Evolutionary conservation across 92 coral and sea anemone species (phyloP).

Genomic region (Porites lobata): DNA sequence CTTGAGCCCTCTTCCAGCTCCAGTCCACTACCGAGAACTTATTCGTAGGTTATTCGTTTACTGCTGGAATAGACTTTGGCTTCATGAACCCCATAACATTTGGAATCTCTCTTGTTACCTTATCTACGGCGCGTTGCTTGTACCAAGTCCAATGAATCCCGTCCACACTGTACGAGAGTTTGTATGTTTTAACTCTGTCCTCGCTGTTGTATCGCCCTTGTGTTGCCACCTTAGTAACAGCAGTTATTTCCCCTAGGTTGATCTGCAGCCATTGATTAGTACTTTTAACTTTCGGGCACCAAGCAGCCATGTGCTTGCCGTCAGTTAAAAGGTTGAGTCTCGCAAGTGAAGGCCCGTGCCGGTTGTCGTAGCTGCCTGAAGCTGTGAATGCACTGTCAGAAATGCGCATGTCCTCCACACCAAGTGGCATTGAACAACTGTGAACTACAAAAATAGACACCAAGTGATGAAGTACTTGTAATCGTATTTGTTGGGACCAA

Average conservation of each 20-base stretch:
- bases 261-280: conserved; percentile 48
- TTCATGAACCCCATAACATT: too few relatives aligned
- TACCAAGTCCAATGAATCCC: conserved; percentile 43
- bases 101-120: neutral
- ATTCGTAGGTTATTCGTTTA: too few relatives aligned
- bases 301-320: conserved; percentile 9
- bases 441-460: conserved; percentile 24
- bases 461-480: too few relatives aligned
- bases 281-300: conserved; percentile 9
- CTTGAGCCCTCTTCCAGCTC: too few relatives aligned
- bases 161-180: conserved; percentile 38
- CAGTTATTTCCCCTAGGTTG: conserved; percentile 19
- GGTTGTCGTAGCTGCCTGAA: conserved; percentile 15
- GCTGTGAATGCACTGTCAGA: conserved; percentile 58
- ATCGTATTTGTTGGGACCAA: too few relatives aligned
- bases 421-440: conserved; percentile 59
- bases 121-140: conserved; percentile 32
- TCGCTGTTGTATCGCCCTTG: conserved; percentile 46
- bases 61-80: too few relatives aligned
- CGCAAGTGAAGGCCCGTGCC: conserved; percentile 14
- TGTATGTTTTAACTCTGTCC: conserved; percentile 42
- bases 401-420: conserved; percentile 60
- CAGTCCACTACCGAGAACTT: too few relatives aligned
- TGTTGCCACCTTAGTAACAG: conserved; percentile 45
- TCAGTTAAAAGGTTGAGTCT: conserved; percentile 14